Percentiles rank a stretch among this genome's conserved stretches.
Conservation (phyloP, 1,140 invertebrate species). For the Cyclina sinensis region DNA sequence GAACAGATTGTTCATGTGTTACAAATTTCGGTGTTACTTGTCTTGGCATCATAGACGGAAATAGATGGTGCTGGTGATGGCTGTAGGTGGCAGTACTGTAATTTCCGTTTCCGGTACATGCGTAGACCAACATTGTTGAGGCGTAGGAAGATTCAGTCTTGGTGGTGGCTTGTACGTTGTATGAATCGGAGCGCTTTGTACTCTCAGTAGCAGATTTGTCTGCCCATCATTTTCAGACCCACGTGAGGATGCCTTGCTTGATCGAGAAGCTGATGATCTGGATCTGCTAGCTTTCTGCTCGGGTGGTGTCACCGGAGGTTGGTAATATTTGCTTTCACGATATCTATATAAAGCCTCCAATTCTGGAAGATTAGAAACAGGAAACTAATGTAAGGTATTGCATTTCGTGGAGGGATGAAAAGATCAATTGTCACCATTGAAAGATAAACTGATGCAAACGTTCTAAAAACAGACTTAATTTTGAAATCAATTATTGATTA, state of each 20-base stretch:
- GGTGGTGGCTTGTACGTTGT: slow-evolving; percentile 58
- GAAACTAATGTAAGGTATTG: too few species aligned
- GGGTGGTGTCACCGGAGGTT: slow-evolving; percentile 37
- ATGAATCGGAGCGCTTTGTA: slow-evolving; percentile 50
- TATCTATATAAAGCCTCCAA: slow-evolving; percentile 60
- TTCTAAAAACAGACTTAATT: too few species aligned
- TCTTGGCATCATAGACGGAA: slow-evolving; percentile 21
- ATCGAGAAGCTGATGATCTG: not conserved
- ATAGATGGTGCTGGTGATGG: slow-evolving; percentile 19
- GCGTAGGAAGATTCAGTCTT: slow-evolving; percentile 56
- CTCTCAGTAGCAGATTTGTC: not conserved
- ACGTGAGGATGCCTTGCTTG: slow-evolving; percentile 7
- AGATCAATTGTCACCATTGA: too few species aligned
- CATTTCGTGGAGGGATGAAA: too few species aligned
- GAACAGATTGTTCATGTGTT: not conserved
- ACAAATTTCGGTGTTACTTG: not conserved
- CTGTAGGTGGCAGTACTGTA: slow-evolving; percentile 18
- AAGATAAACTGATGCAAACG: too few species aligned
- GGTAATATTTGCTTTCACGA: slow-evolving; percentile 64
- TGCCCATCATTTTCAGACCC: not conserved
- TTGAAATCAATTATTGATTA: too few species aligned
- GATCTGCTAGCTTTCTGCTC: not conserved
- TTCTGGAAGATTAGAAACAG: slow-evolving; percentile 31
- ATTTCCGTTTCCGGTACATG: slow-evolving; percentile 67
- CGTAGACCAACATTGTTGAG: slow-evolving; percentile 69